Evolutionary conservation across 2,888 invertebrate species (phyloP).

Genomic region (Sphecodes monilicornis): DNA sequence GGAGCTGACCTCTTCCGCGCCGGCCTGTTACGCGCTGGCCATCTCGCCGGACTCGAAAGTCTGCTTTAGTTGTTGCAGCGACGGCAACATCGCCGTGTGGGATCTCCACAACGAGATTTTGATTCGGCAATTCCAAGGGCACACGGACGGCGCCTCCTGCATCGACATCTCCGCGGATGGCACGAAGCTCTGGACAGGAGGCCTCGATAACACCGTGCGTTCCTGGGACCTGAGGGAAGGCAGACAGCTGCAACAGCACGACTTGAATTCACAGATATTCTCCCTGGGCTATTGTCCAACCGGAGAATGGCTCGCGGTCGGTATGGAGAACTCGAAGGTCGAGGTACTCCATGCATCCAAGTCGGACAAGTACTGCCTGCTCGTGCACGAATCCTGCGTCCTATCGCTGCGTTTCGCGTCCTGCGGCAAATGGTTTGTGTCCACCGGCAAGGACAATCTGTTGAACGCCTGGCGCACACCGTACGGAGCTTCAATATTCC

Average conservation of each 20-base stretch:
- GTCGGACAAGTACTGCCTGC: conserved; percentile 97
- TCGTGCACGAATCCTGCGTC: conserved; percentile 98
- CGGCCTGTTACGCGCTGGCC: conserved; percentile 99
- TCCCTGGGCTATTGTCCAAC: conserved; percentile 96
- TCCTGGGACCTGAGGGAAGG: conserved; percentile 98
- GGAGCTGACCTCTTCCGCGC: conserved; percentile 95
- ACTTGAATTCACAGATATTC: conserved; percentile 96
- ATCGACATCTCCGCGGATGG: conserved; percentile 98
- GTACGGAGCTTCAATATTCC: conserved; percentile 99
- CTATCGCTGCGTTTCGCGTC: conserved; percentile 97
- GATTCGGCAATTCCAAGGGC: conserved; percentile 97
- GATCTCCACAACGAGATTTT: conserved; percentile 95
- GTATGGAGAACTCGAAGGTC: conserved; percentile 97
- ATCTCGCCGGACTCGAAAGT: conserved; percentile 98
- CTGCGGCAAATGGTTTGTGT: conserved; percentile 99
- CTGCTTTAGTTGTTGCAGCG: conserved; percentile 99
- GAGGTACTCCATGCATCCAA: conserved; percentile 96
- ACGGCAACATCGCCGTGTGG: conserved; percentile 99
- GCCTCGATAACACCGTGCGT: conserved; percentile 97
- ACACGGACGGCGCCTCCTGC: conserved; percentile 99
- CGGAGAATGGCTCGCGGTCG: conserved; percentile 98
- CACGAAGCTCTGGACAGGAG: conserved; percentile 95
- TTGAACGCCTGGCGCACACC: conserved; percentile 99
- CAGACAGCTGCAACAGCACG: conserved; percentile 96
- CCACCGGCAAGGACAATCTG: conserved; percentile 99